Percentiles rank a stretch among this genome's conserved stretches.
phyloP scores from a whole-genome alignment of 2,888 invertebrate species.

The Cabera pusaria region DNA sequence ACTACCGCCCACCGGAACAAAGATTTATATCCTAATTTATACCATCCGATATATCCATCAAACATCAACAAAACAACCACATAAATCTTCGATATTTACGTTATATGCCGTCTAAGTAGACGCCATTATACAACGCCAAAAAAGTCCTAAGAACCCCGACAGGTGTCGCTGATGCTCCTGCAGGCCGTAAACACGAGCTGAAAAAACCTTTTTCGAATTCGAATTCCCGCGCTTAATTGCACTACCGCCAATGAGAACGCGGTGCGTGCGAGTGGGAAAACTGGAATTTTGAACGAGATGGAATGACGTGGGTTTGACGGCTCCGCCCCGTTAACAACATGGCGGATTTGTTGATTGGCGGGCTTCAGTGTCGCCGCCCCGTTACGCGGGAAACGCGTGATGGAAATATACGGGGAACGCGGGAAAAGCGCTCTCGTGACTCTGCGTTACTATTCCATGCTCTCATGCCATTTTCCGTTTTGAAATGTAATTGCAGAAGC shows the following conservation, averaged over 20 bases:
- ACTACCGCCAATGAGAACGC: slow-evolving; percentile 71
- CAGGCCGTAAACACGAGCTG: slow-evolving; percentile 66
- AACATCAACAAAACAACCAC: slow-evolving; percentile 56
- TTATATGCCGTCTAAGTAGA: slow-evolving; percentile 51
- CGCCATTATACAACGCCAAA: slow-evolving; percentile 44
- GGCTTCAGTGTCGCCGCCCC: slow-evolving; percentile 62
- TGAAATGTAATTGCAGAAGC: slow-evolving; percentile 10
- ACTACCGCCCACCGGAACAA: slow-evolving; percentile 58
- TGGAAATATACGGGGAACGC: slow-evolving; percentile 7
- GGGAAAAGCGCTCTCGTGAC: slow-evolving; percentile 37
- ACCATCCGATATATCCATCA: slow-evolving; percentile 74
- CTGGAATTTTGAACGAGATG: slow-evolving; percentile 52
- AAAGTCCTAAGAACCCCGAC: slow-evolving; percentile 36
- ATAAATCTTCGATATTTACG: slow-evolving; percentile 73
- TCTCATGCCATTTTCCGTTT: slow-evolving; percentile 20
- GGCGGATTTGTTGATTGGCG: slow-evolving; percentile 86
- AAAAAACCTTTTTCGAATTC: slow-evolving; percentile 81
- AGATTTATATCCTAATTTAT: slow-evolving; percentile 64
- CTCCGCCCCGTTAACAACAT: slow-evolving; percentile 86
- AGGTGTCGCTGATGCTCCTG: slow-evolving; percentile 60
- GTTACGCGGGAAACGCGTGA: slow-evolving; percentile 39
- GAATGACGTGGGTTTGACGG: slow-evolving; percentile 47
- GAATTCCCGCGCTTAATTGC: slow-evolving; percentile 82
- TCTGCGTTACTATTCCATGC: slow-evolving; percentile 16
- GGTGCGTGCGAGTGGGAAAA: slow-evolving; percentile 60